Base-by-base conservation (phyloP, 2,797 vertebrate species). In the Fistularia tabacaria region DNA sequence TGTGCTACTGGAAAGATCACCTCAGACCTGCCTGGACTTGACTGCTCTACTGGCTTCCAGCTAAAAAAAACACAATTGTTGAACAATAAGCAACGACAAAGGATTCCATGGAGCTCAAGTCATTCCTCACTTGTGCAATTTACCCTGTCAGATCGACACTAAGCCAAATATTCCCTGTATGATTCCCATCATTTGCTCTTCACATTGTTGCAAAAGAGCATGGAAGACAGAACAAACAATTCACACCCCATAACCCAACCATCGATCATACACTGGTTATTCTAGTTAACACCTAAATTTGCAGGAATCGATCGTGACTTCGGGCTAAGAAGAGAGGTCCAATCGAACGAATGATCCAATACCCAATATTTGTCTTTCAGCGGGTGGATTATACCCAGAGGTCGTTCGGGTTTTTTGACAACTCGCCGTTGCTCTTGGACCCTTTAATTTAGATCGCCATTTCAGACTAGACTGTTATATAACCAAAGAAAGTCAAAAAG, bases 1-100 rank as follows among this genome's bases (percentile, higher is more conserved):
- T 56, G 61, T 25, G 46, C 13, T 57, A 36, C 36, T 47, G 36
- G 10, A 13, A 9, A 13, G 14, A 57, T 72, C 66, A 49, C 58
- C 63, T 46, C 43, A 15, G 48, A 64, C 80, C 52, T 86, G 83
- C 62, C 74, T 51, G 46, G 76, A 76, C 84, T 51, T 74, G 84
- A 81, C 59, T 39, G 40, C 49, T 38, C 46, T 13, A 49, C 48
- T 50, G 6, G 0, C 54, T 39, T 13, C 56, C 65, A 62, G 44
- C 13, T 51, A 37, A 39, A 48, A 36, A 68, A 64, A 61, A 58
- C 6, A 39, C 12, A 15, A 25, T 36, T 6, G 37, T 9, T 45
- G 41, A 45, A 41, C 15, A 43, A 44, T n/a, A 36, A 44, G 42
- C 7, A 49, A 46, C 25, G 1, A 73, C 54, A 71, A 72, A 64